These are phyloP conservation scores for Brienomyrus longianalis DNA, from an alignment of 2,113 vertebrate species.

Conservation along the genomic window DNA sequence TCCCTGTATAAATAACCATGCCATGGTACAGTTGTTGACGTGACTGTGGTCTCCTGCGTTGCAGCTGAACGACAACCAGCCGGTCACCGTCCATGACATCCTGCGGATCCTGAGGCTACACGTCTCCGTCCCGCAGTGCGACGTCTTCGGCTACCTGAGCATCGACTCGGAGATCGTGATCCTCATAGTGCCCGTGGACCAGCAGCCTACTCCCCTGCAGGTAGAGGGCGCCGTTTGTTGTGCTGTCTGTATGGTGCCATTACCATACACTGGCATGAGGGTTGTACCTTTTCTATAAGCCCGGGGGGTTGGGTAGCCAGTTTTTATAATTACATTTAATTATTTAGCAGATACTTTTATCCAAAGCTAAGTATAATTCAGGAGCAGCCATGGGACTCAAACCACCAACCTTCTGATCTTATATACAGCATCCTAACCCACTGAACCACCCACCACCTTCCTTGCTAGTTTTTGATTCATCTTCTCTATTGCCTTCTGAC, in stretches of 20 bases:
- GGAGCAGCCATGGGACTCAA: background rate
- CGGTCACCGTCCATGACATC: slow-evolving; percentile 80
- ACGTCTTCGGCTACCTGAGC: slow-evolving; percentile 92
- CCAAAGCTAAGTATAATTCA: background rate
- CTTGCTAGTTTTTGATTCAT: background rate
- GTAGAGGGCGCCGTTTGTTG: slow-evolving; percentile 45
- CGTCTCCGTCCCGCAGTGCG: slow-evolving; percentile 91
- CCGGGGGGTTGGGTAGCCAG: background rate
- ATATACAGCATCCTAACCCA: background rate
- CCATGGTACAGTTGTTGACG: background rate
- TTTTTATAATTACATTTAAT: background rate
- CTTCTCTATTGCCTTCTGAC: background rate
- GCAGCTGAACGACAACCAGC: slow-evolving; percentile 79
- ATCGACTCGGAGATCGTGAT: slow-evolving; percentile 86
- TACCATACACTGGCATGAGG: background rate
- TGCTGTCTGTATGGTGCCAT: background rate
- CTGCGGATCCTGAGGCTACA: slow-evolving; percentile 82
- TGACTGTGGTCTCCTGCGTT: slow-evolving; percentile 20
- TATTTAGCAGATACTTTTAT: background rate
- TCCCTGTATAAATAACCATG: background rate
- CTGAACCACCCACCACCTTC: background rate
- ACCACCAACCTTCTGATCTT: background rate
- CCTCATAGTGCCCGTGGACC: slow-evolving; percentile 86
- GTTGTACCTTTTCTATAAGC: background rate
- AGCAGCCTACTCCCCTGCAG: slow-evolving; percentile 83